These are phyloP conservation scores for Apodemus speciosus DNA, from an alignment of 2,113 vertebrate species.

Conservation along the genomic window DNA sequence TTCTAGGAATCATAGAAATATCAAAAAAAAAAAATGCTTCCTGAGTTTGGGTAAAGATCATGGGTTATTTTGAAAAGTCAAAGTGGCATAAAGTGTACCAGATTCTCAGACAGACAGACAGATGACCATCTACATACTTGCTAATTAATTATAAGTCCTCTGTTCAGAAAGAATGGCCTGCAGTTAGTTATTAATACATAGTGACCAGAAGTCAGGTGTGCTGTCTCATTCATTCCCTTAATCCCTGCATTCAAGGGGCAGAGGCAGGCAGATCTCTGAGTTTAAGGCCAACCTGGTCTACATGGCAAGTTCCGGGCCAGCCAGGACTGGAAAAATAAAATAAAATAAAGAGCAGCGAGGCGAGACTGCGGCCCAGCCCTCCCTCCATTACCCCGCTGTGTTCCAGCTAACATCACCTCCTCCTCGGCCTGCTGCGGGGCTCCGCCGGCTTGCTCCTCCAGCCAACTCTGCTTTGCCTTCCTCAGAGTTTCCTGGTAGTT, in stretches of 20 bases:
- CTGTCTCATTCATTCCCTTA: background rate
- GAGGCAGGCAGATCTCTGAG: background rate
- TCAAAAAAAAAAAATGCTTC: background rate
- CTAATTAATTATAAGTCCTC: background rate
- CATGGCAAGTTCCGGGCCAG: background rate
- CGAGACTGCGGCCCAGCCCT: conserved; percentile 82
- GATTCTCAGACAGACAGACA: background rate
- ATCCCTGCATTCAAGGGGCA: background rate
- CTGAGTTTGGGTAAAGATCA: conserved; percentile 24
- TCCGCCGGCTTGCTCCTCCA: conserved; percentile 85
- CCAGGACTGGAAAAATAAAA: background rate
- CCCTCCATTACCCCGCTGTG: conserved; percentile 85
- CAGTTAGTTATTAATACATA: background rate
- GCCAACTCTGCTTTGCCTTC: conserved; percentile 86
- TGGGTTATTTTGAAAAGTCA: background rate
- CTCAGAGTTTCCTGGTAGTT: conserved; percentile 82
- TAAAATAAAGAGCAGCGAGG: too few relatives aligned
- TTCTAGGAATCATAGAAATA: background rate
- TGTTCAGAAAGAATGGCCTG: conserved; percentile 1
- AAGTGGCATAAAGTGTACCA: background rate
- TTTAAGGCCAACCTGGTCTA: background rate
- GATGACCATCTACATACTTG: background rate
- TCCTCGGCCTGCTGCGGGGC: conserved; percentile 82
- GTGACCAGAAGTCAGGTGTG: background rate
- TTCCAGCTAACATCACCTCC: conserved; percentile 83